phyloP scores from a whole-genome alignment of 2,113 vertebrate species.

The Triplophysa dalaica region DNA sequence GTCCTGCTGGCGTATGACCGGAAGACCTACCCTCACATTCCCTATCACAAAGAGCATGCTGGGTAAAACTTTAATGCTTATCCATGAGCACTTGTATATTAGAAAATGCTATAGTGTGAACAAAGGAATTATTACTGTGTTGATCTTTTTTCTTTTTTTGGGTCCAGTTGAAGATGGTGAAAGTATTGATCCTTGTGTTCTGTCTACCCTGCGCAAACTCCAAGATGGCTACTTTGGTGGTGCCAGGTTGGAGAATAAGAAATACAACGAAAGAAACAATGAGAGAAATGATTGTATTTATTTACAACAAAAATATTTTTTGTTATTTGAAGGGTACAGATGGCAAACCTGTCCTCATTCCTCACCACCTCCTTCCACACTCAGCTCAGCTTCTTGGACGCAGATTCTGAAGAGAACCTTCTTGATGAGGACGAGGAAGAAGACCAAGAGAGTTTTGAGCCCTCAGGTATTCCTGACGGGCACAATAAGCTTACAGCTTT shows the following conservation, averaged over 20 bases:
- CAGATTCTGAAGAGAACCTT: slow-evolving; percentile 81
- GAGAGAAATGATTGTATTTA: background rate
- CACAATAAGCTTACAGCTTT: too few relatives aligned
- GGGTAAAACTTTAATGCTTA: slow-evolving; percentile 59
- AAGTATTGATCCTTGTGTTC: slow-evolving; percentile 87
- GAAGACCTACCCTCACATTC: slow-evolving; percentile 91
- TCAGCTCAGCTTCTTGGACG: slow-evolving; percentile 89
- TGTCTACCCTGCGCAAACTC: slow-evolving; percentile 90
- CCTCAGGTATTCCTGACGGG: slow-evolving; percentile 68
- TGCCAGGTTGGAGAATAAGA: slow-evolving; percentile 79
- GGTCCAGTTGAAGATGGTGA: slow-evolving; percentile 86
- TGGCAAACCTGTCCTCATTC: slow-evolving; percentile 86
- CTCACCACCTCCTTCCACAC: slow-evolving; percentile 96
- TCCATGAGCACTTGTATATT: too few relatives aligned
- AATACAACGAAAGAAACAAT: background rate
- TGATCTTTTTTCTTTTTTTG: slow-evolving; percentile 22
- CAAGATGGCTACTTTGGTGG: slow-evolving; percentile 97
- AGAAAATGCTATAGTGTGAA: too few relatives aligned
- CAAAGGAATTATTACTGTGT: background rate
- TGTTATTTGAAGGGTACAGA: slow-evolving; percentile 81
- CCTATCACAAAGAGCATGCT: slow-evolving; percentile 95
- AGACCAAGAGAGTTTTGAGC: slow-evolving; percentile 65
- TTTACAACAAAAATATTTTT: background rate
- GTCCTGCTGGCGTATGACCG: slow-evolving; percentile 96
- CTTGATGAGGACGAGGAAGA: slow-evolving; percentile 77